Conservation (phyloP, 2,888 invertebrate genomes). For the Eupelmus urozonus region DNA sequence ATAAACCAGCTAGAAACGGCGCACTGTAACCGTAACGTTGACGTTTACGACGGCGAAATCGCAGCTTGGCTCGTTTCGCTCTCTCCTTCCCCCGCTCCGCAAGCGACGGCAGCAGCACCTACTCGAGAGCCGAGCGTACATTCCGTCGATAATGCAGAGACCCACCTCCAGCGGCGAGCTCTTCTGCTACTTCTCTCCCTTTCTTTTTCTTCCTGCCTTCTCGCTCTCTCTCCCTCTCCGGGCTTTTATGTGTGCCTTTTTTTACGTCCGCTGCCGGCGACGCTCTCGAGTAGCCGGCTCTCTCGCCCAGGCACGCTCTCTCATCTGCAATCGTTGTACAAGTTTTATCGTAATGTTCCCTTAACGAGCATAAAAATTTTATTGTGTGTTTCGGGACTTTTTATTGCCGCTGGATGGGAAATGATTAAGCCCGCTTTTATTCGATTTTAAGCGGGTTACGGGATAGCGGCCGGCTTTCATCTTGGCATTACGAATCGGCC, state of each 20-base stretch:
- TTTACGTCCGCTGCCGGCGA: constrained; percentile 30
- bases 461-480: too few relatives aligned
- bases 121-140: constrained; percentile 60
- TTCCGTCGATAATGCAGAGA: constrained; percentile 72
- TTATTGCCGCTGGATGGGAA: too few relatives aligned
- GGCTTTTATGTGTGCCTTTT: constrained; percentile 22
- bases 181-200: constrained; percentile 61
- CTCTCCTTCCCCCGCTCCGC: background rate
- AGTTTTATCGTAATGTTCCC: constrained; percentile 15
- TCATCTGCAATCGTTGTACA: constrained; percentile 39
- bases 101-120: constrained; percentile 25
- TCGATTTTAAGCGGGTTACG: background rate
- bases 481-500: too few relatives aligned
- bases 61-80: constrained; percentile 75
- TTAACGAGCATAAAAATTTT: constrained; percentile 31
- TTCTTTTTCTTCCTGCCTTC: background rate
- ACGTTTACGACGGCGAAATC: constrained; percentile 78
- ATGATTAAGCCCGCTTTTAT: constrained; percentile 3
- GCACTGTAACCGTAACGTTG: constrained; percentile 78
- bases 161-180: constrained; percentile 58
- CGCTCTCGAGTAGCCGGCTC: constrained; percentile 33
- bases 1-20: constrained; percentile 77
- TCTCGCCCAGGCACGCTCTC: too few relatives aligned
- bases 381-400: background rate
- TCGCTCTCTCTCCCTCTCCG: constrained; percentile 15